A percentile compares a stretch with the other conserved stretches of the same genome.
These are phyloP conservation scores for Triplophysa yarkandensis DNA, from an alignment of 2,797 vertebrate genomes.

Conservation along the genomic window DNA sequence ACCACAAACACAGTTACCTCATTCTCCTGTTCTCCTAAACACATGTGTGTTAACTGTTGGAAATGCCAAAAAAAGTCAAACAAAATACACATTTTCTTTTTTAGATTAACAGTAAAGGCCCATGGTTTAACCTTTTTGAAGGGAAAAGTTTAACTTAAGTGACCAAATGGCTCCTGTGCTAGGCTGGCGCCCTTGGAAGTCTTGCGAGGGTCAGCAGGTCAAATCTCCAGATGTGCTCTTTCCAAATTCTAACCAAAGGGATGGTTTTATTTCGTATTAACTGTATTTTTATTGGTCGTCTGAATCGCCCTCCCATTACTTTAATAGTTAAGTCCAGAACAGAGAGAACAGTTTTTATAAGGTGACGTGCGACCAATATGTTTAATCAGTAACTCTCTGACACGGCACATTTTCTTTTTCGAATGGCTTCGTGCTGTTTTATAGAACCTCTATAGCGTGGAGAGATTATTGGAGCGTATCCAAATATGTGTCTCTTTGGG, in stretches of 20 bases:
- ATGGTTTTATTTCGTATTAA: background rate
- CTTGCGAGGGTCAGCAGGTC: slow-evolving; percentile 72
- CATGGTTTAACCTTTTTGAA: too few relatives aligned
- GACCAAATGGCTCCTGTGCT: slow-evolving; percentile 74
- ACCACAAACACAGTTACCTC: slow-evolving; percentile 51
- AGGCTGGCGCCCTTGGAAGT: slow-evolving; percentile 75
- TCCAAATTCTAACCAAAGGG: background rate
- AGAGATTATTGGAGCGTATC: slow-evolving; percentile 19
- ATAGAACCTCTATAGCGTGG: slow-evolving; percentile 22
- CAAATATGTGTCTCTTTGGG: slow-evolving; percentile 36
- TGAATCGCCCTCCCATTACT: slow-evolving; percentile 4
- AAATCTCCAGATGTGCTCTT: slow-evolving; percentile 54
- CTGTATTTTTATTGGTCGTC: background rate
- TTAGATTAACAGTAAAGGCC: slow-evolving; percentile 14
- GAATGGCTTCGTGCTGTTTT: slow-evolving; percentile 40
- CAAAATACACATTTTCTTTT: background rate
- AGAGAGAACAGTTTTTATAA: slow-evolving; percentile 32
- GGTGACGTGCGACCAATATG: slow-evolving; percentile 41
- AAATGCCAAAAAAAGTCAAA: background rate
- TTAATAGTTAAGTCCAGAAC: slow-evolving; percentile 7
- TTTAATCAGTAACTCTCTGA: slow-evolving; percentile 32
- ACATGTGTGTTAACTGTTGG: slow-evolving; percentile 4
- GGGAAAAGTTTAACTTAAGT: slow-evolving; percentile 79
- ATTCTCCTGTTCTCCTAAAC: slow-evolving; percentile 33
- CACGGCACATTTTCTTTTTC: slow-evolving; percentile 28